These are phyloP conservation scores for Dipodomys ordii DNA, from an alignment of 2,113 vertebrate species.

Conservation along the genomic window DNA sequence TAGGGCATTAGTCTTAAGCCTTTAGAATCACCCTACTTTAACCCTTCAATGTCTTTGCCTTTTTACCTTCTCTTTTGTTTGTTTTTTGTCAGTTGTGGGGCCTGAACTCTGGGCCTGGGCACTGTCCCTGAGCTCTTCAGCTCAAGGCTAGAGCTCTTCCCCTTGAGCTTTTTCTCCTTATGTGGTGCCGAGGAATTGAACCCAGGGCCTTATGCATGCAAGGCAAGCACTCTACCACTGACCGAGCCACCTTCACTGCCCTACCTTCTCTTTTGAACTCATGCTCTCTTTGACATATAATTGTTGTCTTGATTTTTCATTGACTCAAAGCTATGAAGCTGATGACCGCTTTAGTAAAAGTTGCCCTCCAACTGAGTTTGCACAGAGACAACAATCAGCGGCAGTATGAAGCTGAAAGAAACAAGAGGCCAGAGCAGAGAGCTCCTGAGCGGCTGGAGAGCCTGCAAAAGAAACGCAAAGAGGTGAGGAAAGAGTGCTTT, in stretches of 20 bases:
- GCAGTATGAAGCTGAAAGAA: slow-evolving; percentile 81
- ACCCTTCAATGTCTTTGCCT: slow-evolving; percentile 32
- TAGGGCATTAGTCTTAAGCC: slow-evolving; percentile 8
- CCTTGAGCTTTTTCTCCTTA: too few relatives aligned
- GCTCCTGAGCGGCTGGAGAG: slow-evolving; percentile 78
- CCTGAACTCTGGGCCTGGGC: too few relatives aligned
- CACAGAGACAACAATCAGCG: slow-evolving; percentile 82
- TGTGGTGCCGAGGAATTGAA: too few relatives aligned
- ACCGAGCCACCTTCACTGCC: too few relatives aligned
- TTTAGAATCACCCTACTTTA: not conserved
- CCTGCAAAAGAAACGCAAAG: slow-evolving; percentile 77
- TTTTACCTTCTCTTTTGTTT: not conserved
- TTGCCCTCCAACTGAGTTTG: slow-evolving; percentile 78
- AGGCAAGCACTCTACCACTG: too few relatives aligned
- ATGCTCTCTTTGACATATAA: not conserved
- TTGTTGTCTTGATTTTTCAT: slow-evolving; percentile 33
- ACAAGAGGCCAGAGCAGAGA: slow-evolving; percentile 73
- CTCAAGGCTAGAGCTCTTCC: too few relatives aligned
- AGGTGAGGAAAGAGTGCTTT: slow-evolving; percentile 69
- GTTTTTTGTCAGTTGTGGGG: too few relatives aligned
- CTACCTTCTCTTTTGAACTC: not conserved
- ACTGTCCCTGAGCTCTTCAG: too few relatives aligned
- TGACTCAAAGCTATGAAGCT: slow-evolving; percentile 84
- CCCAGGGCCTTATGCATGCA: too few relatives aligned
- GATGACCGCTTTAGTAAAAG: slow-evolving; percentile 84